These are phyloP conservation scores for Lagopus leucura DNA, from an alignment of 2,113 vertebrate genomes.

Conservation along the genomic window DNA sequence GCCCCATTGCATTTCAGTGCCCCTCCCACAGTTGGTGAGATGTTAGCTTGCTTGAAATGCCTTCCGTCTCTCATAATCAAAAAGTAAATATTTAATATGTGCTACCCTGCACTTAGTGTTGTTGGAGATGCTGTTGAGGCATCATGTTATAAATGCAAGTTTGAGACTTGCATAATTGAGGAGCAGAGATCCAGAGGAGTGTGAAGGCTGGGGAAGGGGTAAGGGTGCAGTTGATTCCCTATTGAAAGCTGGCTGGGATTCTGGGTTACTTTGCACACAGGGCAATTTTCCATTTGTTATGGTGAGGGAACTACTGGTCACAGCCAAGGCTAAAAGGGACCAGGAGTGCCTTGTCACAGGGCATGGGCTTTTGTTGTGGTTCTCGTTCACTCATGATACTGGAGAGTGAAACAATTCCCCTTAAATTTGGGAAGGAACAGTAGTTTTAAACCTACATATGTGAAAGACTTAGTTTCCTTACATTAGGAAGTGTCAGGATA, in stretches of 20 bases:
- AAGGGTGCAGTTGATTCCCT: background rate
- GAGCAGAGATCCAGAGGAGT: background rate
- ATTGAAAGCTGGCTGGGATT: background rate
- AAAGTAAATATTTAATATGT: background rate
- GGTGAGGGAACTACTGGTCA: background rate
- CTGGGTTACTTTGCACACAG: background rate
- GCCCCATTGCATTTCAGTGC: background rate
- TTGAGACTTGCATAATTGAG: background rate
- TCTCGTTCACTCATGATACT: background rate
- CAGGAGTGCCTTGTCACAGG: background rate
- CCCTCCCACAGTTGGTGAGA: background rate
- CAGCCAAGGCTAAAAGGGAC: background rate
- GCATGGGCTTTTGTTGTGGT: background rate
- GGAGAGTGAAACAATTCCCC: background rate
- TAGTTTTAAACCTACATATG: background rate
- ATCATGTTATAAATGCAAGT: background rate
- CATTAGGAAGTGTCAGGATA: background rate
- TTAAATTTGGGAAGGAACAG: background rate
- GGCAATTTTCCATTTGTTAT: background rate
- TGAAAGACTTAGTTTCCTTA: background rate
- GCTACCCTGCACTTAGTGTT: background rate
- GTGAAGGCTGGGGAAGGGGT: fast-evolving
- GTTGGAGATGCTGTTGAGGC: background rate
- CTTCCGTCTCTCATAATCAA: background rate
- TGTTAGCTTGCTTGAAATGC: background rate